Conservation (phyloP, 2,797 vertebrate species). For the Tragelaphus oryx region DNA sequence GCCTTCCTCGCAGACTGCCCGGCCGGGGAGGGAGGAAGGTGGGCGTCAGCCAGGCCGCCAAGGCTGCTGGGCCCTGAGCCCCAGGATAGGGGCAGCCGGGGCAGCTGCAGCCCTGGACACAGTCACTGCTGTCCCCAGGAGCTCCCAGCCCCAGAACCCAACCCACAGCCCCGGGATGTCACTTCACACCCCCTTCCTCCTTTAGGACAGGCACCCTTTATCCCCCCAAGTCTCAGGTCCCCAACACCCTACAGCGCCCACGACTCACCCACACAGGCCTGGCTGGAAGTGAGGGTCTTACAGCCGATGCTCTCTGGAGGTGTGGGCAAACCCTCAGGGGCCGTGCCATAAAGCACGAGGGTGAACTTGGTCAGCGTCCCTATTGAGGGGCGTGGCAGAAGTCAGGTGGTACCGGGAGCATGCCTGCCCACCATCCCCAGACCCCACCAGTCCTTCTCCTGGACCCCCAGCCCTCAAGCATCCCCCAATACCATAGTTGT, state of each 20-base stretch:
- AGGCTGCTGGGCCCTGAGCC: neutral
- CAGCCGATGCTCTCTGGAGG: conserved; percentile 87
- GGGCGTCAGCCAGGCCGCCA: rapidly evolving
- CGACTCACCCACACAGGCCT: conserved; percentile 93
- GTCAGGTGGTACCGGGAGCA: neutral
- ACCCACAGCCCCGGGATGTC: neutral
- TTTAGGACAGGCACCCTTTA: neutral
- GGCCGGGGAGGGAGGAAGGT: neutral
- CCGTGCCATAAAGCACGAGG: conserved; percentile 92
- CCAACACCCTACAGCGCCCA: neutral
- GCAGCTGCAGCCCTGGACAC: neutral
- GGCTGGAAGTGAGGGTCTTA: conserved; percentile 91
- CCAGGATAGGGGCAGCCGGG: neutral
- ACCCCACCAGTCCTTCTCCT: rapidly evolving
- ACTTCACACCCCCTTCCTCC: neutral
- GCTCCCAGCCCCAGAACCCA: neutral
- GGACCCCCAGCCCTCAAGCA: rapidly evolving
- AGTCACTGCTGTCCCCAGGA: neutral
- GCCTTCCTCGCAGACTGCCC: conserved; percentile 91
- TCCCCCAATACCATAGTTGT: conserved; percentile 81
- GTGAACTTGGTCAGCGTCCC: conserved; percentile 96
- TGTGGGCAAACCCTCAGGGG: conserved; percentile 81
- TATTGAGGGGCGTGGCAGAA: conserved; percentile 28
- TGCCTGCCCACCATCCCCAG: rapidly evolving
- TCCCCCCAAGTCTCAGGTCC: neutral